Conservation (phyloP, 2,797 vertebrate species). For the Huso huso region DNA sequence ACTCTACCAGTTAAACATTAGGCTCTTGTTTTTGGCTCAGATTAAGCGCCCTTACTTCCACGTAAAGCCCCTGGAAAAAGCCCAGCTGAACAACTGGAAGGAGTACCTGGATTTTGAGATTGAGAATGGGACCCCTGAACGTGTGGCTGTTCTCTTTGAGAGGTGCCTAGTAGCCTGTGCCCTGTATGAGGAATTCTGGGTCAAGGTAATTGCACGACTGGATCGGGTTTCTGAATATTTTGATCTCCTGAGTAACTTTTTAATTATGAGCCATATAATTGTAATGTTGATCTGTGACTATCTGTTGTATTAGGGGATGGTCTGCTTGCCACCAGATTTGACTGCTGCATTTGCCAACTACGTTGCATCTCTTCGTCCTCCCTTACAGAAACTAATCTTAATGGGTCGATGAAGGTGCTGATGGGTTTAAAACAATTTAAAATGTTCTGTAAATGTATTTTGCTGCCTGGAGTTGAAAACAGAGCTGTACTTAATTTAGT, state of each 20-base stretch:
- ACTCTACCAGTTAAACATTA: neutral
- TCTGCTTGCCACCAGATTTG: conserved; percentile 99
- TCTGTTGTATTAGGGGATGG: conserved; percentile 99
- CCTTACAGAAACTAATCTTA: conserved; percentile 99
- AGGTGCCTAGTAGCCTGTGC: conserved; percentile 97
- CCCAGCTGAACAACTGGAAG: conserved; percentile 96
- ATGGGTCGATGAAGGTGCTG: conserved; percentile 99
- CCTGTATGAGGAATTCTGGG: conserved; percentile 99
- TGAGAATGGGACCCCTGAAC: conserved; percentile 91
- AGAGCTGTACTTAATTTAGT: conserved; percentile 49
- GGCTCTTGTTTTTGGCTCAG: conserved; percentile 45
- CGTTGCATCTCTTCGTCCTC: conserved; percentile 99
- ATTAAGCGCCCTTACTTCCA: conserved; percentile 98
- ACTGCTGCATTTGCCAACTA: conserved; percentile 99
- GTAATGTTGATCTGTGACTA: conserved; percentile 99
- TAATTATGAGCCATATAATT: conserved; percentile 81
- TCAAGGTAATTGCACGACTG: conserved; percentile 77
- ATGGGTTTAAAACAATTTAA: conserved; percentile 99
- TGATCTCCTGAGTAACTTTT: conserved; percentile 91
- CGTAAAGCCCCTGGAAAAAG: conserved; percentile 95
- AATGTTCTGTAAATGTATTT: conserved; percentile 94
- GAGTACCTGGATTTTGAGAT: conserved; percentile 99
- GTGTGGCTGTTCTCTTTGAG: conserved; percentile 95
- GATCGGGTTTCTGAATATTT: conserved; percentile 68
- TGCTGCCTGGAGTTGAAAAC: conserved; percentile 48